Evolutionary conservation across 2,888 invertebrate genomes (phyloP).

Genomic region (Catocala fraxini): DNA sequence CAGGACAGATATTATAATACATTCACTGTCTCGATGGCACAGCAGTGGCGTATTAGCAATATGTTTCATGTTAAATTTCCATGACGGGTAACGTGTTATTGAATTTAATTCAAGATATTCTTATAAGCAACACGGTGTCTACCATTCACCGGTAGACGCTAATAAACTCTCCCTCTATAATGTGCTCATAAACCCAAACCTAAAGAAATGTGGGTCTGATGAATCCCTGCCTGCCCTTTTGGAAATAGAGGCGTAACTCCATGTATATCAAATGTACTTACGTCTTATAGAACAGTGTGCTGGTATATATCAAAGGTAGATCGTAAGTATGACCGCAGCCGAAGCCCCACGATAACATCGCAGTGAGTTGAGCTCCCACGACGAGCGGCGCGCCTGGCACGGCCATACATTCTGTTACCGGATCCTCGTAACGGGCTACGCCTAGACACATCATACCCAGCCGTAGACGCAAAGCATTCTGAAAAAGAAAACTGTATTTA

Average conservation of each 20-base stretch:
- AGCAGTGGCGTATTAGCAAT: no score
- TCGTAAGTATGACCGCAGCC: slow-evolving; percentile 75
- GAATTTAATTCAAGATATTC: no score
- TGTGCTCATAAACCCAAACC: no score
- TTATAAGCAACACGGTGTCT: no score
- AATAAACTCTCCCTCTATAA: no score
- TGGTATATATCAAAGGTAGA: slow-evolving; percentile 73
- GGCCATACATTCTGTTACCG: slow-evolving; percentile 65
- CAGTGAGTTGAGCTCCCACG: slow-evolving; percentile 58
- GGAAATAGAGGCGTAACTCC: background rate
- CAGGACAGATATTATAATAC: no score
- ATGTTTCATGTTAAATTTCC: no score
- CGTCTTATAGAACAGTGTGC: slow-evolving; percentile 55
- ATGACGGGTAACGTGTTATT: no score
- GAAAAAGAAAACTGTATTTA: slow-evolving; percentile 11
- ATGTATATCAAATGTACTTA: slow-evolving; percentile 41
- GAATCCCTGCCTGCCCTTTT: no score
- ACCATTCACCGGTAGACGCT: no score
- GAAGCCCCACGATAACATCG: slow-evolving; percentile 77
- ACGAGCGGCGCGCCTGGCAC: slow-evolving; percentile 78
- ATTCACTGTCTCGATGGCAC: no score
- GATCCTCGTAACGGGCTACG: slow-evolving; percentile 55
- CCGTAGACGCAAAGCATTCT: slow-evolving; percentile 58
- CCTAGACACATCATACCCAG: slow-evolving; percentile 73
- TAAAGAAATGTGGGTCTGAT: no score